These are phyloP conservation scores for Hypsopygia costalis DNA, from an alignment of 2,888 invertebrate species.

Conservation along the genomic window DNA sequence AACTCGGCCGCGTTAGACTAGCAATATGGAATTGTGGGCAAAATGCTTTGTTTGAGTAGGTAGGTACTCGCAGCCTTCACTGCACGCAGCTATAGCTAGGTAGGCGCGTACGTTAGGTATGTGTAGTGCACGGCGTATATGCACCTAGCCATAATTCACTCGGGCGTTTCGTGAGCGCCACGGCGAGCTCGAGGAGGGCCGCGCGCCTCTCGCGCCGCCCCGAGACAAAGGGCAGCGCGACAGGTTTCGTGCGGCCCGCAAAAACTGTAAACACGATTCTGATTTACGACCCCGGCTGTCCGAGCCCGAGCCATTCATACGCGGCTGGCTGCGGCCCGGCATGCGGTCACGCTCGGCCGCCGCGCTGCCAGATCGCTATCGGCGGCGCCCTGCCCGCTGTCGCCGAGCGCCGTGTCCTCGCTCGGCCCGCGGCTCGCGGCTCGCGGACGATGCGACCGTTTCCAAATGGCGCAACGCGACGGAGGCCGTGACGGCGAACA, in stretches of 20 bases:
- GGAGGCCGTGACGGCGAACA: slow-evolving; percentile 75
- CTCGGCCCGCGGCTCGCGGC: slow-evolving; percentile 44
- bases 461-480: slow-evolving; percentile 74
- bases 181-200: slow-evolving; percentile 34
- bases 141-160: slow-evolving; percentile 67
- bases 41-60: slow-evolving; percentile 77
- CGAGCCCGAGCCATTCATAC: slow-evolving; percentile 52
- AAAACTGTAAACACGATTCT: slow-evolving; percentile 74
- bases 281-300: slow-evolving; percentile 59
- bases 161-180: slow-evolving; percentile 49
- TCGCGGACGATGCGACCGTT: slow-evolving; percentile 62
- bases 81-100: slow-evolving; percentile 58
- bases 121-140: slow-evolving; percentile 45
- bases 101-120: slow-evolving; percentile 57
- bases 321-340: slow-evolving; percentile 32
- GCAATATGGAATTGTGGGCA: slow-evolving; percentile 64
- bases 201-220: slow-evolving; percentile 49
- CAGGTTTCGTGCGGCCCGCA: slow-evolving; percentile 57
- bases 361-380: slow-evolving; percentile 66
- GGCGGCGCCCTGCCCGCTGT: slow-evolving; percentile 43
- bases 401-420: slow-evolving; percentile 55
- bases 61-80: slow-evolving; percentile 72
- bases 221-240: slow-evolving; percentile 64
- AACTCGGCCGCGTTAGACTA: slow-evolving; percentile 45
- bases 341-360: slow-evolving; percentile 72